phyloP scores from a whole-genome alignment of 2,888 invertebrate species.

The Apamea sordens region DNA sequence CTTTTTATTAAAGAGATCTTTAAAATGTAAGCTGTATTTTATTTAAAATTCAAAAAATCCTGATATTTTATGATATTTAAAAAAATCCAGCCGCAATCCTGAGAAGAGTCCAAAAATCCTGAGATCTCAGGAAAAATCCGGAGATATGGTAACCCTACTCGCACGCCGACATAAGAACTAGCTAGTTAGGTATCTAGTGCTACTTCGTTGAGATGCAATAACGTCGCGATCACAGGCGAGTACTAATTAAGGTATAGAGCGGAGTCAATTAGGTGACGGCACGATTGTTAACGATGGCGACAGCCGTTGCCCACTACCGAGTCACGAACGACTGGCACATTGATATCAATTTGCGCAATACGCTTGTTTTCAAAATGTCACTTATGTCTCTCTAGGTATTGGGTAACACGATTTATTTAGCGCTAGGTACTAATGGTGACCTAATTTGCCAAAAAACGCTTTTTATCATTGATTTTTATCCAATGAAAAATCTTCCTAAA shows the following conservation, averaged over 20 bases:
- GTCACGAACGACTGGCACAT: conserved; percentile 64
- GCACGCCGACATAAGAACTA: conserved; percentile 77
- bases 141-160: too few relatives aligned
- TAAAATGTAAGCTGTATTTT: too few relatives aligned
- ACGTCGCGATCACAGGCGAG: conserved; percentile 61
- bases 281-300: conserved; percentile 74
- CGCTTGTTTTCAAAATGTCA: conserved; percentile 41
- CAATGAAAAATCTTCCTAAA: background rate
- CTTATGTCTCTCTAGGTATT: background rate
- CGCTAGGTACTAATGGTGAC: background rate
- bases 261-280: conserved; percentile 79
- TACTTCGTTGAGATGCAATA: conserved; percentile 59
- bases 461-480: background rate
- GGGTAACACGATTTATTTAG: conserved; percentile 18
- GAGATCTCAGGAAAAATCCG: too few relatives aligned
- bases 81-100: too few relatives aligned
- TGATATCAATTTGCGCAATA: conserved; percentile 50
- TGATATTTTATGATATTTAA: too few relatives aligned
- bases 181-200: conserved; percentile 62
- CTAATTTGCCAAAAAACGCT: background rate
- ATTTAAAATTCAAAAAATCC: too few relatives aligned
- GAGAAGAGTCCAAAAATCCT: too few relatives aligned
- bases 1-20: too few relatives aligned
- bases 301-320: conserved; percentile 60
- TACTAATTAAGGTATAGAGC: conserved; percentile 77